Conservation (phyloP, 2,888 invertebrate genomes). For the Hemicrepidius hirtus region DNA sequence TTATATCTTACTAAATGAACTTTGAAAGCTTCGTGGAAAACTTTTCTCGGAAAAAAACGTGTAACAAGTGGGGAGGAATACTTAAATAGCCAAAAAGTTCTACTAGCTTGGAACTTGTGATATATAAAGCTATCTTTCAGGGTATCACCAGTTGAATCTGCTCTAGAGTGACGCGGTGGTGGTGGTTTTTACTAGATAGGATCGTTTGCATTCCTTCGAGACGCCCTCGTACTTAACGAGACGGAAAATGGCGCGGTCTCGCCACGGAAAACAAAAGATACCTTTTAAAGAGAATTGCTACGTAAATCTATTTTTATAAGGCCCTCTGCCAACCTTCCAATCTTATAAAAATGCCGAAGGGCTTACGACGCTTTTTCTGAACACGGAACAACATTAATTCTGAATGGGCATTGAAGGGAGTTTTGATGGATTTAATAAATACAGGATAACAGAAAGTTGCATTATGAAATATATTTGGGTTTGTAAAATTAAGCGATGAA, state of each 20-base stretch:
- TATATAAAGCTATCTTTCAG: slow-evolving; percentile 2
- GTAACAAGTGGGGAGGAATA: slow-evolving; percentile 2
- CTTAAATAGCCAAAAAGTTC: background rate
- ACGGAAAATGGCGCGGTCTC: slow-evolving; percentile 36
- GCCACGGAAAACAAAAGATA: slow-evolving; percentile 37
- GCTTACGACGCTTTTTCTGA: slow-evolving; percentile 7
- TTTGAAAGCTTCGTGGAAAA: too few species aligned
- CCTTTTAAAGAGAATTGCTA: slow-evolving; percentile 39
- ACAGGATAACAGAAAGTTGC: too few species aligned
- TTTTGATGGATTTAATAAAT: slow-evolving; percentile 5
- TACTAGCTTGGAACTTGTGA: background rate
- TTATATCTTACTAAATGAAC: background rate
- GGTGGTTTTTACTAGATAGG: slow-evolving; percentile 37
- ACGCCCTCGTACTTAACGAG: slow-evolving; percentile 34
- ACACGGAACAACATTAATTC: slow-evolving; percentile 29
- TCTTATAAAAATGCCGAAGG: slow-evolving; percentile 35
- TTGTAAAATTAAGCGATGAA: too few species aligned
- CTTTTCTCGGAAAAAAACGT: too few species aligned
- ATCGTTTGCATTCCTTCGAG: slow-evolving; percentile 41
- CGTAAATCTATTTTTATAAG: slow-evolving; percentile 42
- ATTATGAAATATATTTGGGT: too few species aligned
- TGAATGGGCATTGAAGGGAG: background rate
- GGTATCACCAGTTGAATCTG: slow-evolving; percentile 24
- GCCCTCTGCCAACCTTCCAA: slow-evolving; percentile 16
- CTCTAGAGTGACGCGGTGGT: background rate